Conservation (phyloP, 2,113 vertebrate species). For the Archocentrus centrarchus region DNA sequence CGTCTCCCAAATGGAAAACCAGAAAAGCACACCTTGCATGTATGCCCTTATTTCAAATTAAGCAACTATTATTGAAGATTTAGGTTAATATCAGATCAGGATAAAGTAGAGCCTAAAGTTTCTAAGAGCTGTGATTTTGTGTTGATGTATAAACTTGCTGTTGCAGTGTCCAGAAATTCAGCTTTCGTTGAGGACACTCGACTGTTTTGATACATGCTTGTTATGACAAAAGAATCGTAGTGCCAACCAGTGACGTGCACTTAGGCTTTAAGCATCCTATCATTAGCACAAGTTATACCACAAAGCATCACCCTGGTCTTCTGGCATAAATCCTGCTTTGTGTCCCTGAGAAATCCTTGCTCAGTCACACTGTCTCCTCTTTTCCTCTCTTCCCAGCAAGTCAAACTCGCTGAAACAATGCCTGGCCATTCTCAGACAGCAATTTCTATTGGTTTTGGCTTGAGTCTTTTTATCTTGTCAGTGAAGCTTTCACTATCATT, state of each 20-base stretch:
- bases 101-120: neutral
- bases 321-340: constrained; percentile 37
- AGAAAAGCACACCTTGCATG: neutral
- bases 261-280: constrained; percentile 9
- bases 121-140: neutral
- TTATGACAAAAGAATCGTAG: neutral
- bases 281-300: constrained; percentile 13
- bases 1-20: constrained; percentile 11
- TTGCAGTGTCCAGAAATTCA: neutral
- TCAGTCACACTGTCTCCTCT: constrained; percentile 53
- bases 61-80: neutral
- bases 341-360: constrained; percentile 43
- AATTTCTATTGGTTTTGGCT: constrained; percentile 64
- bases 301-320: neutral
- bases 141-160: neutral
- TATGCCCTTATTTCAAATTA: neutral
- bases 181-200: neutral
- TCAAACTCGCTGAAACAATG: constrained; percentile 42
- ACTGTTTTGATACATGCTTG: neutral
- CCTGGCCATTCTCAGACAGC: constrained; percentile 9
- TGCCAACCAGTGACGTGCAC: neutral
- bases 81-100: neutral
- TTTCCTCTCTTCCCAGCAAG: constrained; percentile 59
- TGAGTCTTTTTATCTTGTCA: constrained; percentile 46
- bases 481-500: constrained; percentile 41